Evolutionary conservation across 2,113 vertebrate genomes (phyloP), one percentile per base, ranked within the genome.

Genomic region (Globicephala melas): DNA sequence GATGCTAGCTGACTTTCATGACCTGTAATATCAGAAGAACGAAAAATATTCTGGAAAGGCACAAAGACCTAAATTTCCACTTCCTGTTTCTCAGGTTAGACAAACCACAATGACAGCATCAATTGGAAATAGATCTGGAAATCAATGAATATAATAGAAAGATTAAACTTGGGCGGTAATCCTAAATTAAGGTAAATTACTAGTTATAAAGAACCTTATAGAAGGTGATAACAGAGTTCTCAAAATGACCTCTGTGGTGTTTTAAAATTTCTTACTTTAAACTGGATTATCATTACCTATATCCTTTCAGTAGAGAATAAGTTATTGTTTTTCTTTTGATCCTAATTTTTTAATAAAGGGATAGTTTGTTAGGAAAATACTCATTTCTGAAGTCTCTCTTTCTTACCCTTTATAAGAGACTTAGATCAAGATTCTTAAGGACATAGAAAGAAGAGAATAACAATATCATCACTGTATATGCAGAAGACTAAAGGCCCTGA

Each of bases 131-230:
- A 87, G 94, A 96, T 80, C 58, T 95, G 21, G 36, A 94, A 96
- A 97, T 92, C 96, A 93, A 93, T 84, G 91, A 96, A 82, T 58
- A 86, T 58, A 93, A 83, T 11, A 90, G 15, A 71, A 94, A 85
- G 68, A 28, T 23, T 71, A 58, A 82, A 68, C 71, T 74, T 67
- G 33, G 44, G 18, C 15, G 68, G 0, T 25, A 14, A 70, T 38
- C 50, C 82, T 74, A 80, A 92, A 70, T 79, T 47, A 94, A 77
- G n/a, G n/a, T 38, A 79, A 81, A 93, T 96, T 82, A 58, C 47
- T 71, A 38, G 33, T 31, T 96, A 80, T 13, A 60, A 91, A 86
- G 67, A 80, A 15, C 20, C 50, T 80, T 62, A 71, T 6, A 60
- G 41, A 89, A 21, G 28, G 7, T 71, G 33, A 65, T 73, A 71